Conservation (phyloP, 2,113 vertebrate genomes). For the Bettongia penicillata region DNA sequence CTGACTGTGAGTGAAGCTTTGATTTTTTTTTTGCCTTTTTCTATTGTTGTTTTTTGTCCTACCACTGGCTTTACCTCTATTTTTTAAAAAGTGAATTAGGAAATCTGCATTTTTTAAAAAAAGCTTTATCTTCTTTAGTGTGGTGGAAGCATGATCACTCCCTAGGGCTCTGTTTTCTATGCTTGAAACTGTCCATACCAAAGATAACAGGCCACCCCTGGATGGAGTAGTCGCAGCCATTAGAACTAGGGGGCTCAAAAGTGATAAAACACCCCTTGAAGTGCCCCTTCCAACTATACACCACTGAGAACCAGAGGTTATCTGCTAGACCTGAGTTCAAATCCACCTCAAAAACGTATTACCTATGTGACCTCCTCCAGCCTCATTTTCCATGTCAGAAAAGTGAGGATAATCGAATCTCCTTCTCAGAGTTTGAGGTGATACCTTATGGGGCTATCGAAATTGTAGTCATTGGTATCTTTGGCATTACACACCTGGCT, state of each 20-base stretch:
- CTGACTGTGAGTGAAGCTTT: not conserved
- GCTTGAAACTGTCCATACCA: not conserved
- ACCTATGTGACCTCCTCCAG: not conserved
- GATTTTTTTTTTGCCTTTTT: not conserved
- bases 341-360: not conserved
- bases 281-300: not conserved
- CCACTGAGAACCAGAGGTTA: not conserved
- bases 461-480: not conserved
- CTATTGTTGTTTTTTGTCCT: not conserved
- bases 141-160: not conserved
- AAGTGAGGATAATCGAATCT: not conserved
- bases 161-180: not conserved
- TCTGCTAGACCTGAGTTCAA: not conserved
- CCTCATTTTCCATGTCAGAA: not conserved
- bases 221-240: not conserved
- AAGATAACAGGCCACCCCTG: not conserved
- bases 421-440: not conserved
- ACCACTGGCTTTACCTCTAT: not conserved
- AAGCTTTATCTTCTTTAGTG: not conserved
- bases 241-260: not conserved
- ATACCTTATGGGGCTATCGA: not conserved
- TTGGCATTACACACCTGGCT: not conserved
- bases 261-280: not conserved
- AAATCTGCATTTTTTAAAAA: not conserved
- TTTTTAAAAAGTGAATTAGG: not conserved